Conservation (phyloP, 1,140 invertebrate genomes). For the Semibalanus balanoides region DNA sequence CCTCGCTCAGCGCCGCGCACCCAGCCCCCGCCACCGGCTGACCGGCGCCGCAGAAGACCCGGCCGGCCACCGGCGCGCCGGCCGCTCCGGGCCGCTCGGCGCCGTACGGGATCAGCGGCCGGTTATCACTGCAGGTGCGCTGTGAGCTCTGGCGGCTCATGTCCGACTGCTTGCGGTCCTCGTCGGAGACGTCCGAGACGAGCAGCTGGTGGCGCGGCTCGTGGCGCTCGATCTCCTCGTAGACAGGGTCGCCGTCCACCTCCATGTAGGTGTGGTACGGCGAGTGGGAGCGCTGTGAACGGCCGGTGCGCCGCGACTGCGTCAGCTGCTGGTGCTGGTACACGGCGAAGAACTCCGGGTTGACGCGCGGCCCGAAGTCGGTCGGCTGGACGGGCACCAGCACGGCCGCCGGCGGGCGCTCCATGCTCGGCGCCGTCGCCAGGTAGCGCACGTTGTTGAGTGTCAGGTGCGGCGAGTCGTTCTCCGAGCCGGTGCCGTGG, state of each 20-base stretch:
- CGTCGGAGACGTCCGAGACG: slow-evolving; percentile 62
- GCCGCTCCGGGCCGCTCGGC: slow-evolving; percentile 14
- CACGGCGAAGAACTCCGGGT: background rate
- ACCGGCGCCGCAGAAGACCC: too few species aligned
- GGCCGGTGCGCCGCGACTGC: slow-evolving; percentile 8
- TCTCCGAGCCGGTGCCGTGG: slow-evolving; percentile 42
- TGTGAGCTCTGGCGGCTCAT: slow-evolving; percentile 52
- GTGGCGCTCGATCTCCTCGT: slow-evolving; percentile 59
- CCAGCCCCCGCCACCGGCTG: slow-evolving; percentile 15
- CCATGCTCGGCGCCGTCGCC: slow-evolving; percentile 11
- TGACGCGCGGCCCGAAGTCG: slow-evolving; percentile 24
- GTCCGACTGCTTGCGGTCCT: slow-evolving; percentile 52
- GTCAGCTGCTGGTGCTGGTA: background rate
- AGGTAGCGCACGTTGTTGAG: slow-evolving; percentile 23
- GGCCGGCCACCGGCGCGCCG: slow-evolving; percentile 9
- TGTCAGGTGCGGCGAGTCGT: slow-evolving; percentile 38
- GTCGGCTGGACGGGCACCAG: slow-evolving; percentile 50
- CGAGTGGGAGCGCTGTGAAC: slow-evolving; percentile 14
- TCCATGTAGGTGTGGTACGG: slow-evolving; percentile 50
- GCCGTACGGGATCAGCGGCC: slow-evolving; percentile 47
- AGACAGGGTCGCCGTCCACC: slow-evolving; percentile 58
- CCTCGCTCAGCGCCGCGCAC: slow-evolving; percentile 18
- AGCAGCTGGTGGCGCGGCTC: slow-evolving; percentile 27
- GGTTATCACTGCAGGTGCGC: slow-evolving; percentile 60
- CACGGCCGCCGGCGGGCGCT: slow-evolving; percentile 24